Conservation (phyloP, 2,888 invertebrate species). For the Protonemura montana region DNA sequence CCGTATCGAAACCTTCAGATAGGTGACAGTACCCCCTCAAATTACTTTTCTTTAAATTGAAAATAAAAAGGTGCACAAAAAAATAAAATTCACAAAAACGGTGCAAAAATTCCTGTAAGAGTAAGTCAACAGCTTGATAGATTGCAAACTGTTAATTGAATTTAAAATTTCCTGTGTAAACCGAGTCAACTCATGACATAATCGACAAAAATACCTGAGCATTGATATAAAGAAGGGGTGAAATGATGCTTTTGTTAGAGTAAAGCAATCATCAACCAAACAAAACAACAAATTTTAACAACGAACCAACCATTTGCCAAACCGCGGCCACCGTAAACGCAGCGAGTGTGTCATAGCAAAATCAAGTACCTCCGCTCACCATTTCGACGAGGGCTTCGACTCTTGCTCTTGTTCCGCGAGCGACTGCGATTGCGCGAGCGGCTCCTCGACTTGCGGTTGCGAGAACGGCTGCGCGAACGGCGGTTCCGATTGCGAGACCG, state of each 20-base stretch:
- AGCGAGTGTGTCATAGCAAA: neutral
- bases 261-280: neutral
- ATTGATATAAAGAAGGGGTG: no score
- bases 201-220: no score
- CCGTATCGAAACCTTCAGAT: no score
- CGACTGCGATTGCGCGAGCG: conserved; percentile 17
- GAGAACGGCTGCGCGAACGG: neutral
- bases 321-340: neutral
- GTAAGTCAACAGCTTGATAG: no score
- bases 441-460: conserved; percentile 5
- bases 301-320: neutral
- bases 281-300: neutral
- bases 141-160: no score
- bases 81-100: no score
- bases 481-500: neutral
- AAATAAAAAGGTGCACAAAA: no score
- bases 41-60: no score
- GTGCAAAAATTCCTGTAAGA: no score
- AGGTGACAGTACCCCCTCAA: no score
- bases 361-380: neutral
- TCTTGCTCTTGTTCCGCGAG: neutral
- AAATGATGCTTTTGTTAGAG: neutral
- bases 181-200: no score
- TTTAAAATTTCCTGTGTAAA: no score
- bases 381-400: conserved; percentile 13